These are phyloP conservation scores for Oriolus oriolus DNA, from an alignment of 2,113 vertebrate species.

Conservation along the genomic window DNA sequence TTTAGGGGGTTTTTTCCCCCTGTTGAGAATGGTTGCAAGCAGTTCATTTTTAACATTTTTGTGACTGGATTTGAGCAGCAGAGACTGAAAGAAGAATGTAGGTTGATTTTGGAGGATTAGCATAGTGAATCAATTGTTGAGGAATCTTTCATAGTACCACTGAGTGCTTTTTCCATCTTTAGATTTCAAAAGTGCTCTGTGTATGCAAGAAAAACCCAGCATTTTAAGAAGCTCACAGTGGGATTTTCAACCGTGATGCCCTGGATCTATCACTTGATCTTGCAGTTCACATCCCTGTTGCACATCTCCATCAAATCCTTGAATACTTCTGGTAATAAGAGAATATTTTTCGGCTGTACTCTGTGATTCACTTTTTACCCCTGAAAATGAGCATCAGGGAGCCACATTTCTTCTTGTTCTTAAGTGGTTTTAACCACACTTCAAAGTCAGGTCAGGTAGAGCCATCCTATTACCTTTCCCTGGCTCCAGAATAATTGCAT, in stretches of 20 bases:
- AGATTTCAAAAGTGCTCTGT: neutral
- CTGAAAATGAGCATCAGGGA: neutral
- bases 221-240: neutral
- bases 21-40: neutral
- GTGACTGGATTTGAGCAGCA: neutral
- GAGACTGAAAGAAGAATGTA: neutral
- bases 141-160: neutral
- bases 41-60: neutral
- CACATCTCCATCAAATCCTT: neutral
- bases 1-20: neutral
- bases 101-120: neutral
- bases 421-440: neutral
- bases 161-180: neutral
- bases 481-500: neutral
- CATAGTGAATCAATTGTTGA: constrained; percentile 27
- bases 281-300: neutral
- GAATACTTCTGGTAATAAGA: neutral
- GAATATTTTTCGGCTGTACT: neutral
- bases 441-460: constrained; percentile 22
- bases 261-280: constrained; percentile 17
- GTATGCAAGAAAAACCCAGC: neutral
- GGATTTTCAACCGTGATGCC: neutral
- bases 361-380: neutral
- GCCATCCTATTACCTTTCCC: neutral
- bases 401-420: neutral